These are phyloP conservation scores for Hepsetus odoe DNA, from an alignment of 2,113 vertebrate genomes.

Conservation along the genomic window DNA sequence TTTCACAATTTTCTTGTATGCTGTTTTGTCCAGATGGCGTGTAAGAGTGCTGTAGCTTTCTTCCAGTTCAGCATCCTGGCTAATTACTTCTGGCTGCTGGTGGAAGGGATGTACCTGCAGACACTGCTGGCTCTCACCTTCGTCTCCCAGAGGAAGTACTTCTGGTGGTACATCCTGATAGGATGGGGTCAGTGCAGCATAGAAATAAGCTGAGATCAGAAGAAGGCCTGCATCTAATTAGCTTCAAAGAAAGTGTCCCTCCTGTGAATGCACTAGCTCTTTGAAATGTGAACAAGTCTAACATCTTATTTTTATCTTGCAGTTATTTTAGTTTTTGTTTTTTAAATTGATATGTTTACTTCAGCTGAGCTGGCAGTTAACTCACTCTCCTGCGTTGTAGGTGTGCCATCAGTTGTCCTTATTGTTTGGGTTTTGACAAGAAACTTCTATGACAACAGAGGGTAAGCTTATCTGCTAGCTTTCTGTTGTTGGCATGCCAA, in stretches of 20 bases:
- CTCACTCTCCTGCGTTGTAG: conserved; percentile 51
- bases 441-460: conserved; percentile 73
- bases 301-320: background rate
- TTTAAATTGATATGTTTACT: background rate
- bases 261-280: background rate
- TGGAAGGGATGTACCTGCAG: conserved; percentile 89
- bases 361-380: background rate
- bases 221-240: background rate
- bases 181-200: conserved; percentile 84
- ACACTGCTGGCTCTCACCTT: conserved; percentile 86
- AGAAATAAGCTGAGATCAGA: background rate
- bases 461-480: conserved; percentile 64
- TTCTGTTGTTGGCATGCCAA: no score
- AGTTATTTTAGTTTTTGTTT: background rate
- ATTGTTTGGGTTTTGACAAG: conserved; percentile 74
- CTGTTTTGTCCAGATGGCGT: conserved; percentile 69
- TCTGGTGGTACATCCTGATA: conserved; percentile 85
- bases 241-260: background rate
- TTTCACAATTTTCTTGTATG: background rate
- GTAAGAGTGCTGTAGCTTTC: conserved; percentile 83
- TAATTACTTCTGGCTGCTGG: conserved; percentile 89
- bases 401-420: conserved; percentile 71
- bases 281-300: background rate
- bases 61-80: conserved; percentile 88
- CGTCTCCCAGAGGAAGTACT: conserved; percentile 84